A percentile compares a stretch with the other conserved stretches of the same genome.
Conservation (phyloP, 2,888 invertebrate genomes). For the Lampropteryx suffumata region DNA sequence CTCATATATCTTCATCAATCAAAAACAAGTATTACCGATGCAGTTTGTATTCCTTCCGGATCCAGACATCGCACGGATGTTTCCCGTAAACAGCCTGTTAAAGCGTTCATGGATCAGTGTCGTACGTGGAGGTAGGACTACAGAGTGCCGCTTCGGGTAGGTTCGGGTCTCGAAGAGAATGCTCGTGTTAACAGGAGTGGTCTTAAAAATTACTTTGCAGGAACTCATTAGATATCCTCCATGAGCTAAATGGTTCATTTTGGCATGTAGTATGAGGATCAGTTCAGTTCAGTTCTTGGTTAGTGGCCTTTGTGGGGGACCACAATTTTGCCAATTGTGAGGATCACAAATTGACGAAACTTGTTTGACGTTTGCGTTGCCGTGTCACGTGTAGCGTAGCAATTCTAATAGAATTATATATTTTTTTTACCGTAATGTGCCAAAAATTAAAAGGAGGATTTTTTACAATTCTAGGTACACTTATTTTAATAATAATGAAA, state of each 20-base stretch:
- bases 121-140: constrained; percentile 28
- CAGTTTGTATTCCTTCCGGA: constrained; percentile 32
- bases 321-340: too few species aligned
- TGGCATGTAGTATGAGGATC: too few species aligned
- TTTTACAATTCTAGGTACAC: too few species aligned
- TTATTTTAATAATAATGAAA: too few species aligned
- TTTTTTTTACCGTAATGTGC: too few species aligned
- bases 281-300: too few species aligned
- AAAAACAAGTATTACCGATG: constrained; percentile 28
- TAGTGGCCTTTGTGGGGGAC: too few species aligned
- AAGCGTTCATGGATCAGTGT: constrained; percentile 29
- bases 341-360: too few species aligned
- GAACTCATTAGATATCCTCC: constrained; percentile 54
- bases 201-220: constrained; percentile 53
- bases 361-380: too few species aligned
- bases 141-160: constrained; percentile 27
- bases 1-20: not conserved
- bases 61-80: constrained; percentile 42
- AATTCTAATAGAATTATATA: too few species aligned
- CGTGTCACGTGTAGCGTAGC: too few species aligned
- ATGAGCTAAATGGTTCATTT: constrained; percentile 62
- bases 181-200: constrained; percentile 52
- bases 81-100: constrained; percentile 43
- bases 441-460: too few species aligned
- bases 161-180: constrained; percentile 40